Percentiles rank a stretch among this genome's conserved stretches.
phyloP scores from a whole-genome alignment of 2,888 invertebrate genomes.

The Arenicola marina region DNA sequence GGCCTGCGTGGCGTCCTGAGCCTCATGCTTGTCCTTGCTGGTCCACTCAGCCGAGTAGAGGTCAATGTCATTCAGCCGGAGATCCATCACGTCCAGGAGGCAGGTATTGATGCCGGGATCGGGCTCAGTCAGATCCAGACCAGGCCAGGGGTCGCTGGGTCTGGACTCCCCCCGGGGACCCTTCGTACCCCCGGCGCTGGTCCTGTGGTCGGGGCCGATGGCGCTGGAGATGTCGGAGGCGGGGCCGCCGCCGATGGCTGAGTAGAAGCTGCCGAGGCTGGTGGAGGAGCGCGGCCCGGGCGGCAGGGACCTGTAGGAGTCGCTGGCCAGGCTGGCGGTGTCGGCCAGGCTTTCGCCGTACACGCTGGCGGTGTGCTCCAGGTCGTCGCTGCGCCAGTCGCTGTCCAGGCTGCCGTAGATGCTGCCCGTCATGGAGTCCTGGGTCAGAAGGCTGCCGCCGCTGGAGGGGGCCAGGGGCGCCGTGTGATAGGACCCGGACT shows the following conservation, averaged over 20 bases:
- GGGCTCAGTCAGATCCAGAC: conserved; percentile 2
- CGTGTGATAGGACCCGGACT: too few relatives aligned
- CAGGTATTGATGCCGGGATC: conserved; percentile 60
- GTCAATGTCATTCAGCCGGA: conserved; percentile 77
- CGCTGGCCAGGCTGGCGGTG: not conserved
- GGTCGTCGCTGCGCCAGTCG: not conserved
- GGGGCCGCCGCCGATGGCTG: not conserved
- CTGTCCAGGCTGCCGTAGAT: conserved; percentile 1
- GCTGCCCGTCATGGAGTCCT: not conserved
- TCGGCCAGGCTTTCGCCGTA: too few relatives aligned
- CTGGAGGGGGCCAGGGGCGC: not conserved
- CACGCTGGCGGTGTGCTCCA: too few relatives aligned
- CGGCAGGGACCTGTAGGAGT: not conserved
- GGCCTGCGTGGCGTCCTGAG: conserved; percentile 32
- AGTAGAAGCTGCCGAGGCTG: not conserved
- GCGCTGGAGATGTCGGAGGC: not conserved
- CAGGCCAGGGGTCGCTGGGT: not conserved
- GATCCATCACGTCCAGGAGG: conserved; percentile 75
- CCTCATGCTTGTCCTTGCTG: conserved; percentile 37
- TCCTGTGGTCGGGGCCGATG: not conserved
- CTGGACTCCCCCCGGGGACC: not conserved
- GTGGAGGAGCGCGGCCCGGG: not conserved
- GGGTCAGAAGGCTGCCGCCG: too few relatives aligned
- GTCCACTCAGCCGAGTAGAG: conserved; percentile 70
- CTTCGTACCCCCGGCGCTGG: not conserved